Evolutionary conservation across 1,140 invertebrate genomes (phyloP).

Genomic region (Zaprionus inermis): DNA sequence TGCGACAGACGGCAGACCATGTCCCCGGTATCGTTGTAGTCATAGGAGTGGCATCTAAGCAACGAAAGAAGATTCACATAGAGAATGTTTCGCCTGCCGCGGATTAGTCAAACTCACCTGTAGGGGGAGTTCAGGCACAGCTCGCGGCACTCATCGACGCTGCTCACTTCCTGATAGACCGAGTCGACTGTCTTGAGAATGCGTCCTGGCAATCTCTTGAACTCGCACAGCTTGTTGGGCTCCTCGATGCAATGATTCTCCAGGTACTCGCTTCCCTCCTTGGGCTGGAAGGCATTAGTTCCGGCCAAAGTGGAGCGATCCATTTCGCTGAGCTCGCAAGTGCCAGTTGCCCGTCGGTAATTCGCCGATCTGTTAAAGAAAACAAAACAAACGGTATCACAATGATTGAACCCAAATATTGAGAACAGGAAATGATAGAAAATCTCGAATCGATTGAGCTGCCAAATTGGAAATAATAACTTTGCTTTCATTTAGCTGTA

Average conservation of each 20-base stretch:
- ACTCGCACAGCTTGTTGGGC: constrained; percentile 95
- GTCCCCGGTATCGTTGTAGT: constrained; percentile 96
- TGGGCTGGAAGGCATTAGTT: constrained; percentile 89
- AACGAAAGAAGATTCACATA: constrained; percentile 60
- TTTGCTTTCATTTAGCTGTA: constrained; percentile 3
- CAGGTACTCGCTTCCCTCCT: constrained; percentile 91
- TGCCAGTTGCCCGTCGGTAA: constrained; percentile 92
- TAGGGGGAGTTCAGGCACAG: constrained; percentile 94
- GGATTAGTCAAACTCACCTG: constrained; percentile 78
- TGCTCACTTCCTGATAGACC: constrained; percentile 95
- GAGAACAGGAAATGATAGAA: constrained; percentile 1
- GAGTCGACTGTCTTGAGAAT: constrained; percentile 97
- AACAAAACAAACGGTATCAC: neutral
- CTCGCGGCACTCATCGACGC: constrained; percentile 93
- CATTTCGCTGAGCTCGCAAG: constrained; percentile 94
- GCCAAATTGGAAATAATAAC: constrained; percentile 11
- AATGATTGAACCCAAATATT: neutral
- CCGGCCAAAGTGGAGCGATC: constrained; percentile 94
- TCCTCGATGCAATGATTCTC: constrained; percentile 96
- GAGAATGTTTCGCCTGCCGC: neutral
- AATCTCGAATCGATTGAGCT: neutral
- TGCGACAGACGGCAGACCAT: constrained; percentile 96
- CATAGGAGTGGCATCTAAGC: constrained; percentile 93
- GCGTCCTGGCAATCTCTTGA: constrained; percentile 93
- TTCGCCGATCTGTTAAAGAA: constrained; percentile 92